Evolutionary conservation across 2,797 vertebrate species (phyloP), one percentile per base, ranked within the genome.

Genomic region (Lindbergichthys nudifrons): DNA sequence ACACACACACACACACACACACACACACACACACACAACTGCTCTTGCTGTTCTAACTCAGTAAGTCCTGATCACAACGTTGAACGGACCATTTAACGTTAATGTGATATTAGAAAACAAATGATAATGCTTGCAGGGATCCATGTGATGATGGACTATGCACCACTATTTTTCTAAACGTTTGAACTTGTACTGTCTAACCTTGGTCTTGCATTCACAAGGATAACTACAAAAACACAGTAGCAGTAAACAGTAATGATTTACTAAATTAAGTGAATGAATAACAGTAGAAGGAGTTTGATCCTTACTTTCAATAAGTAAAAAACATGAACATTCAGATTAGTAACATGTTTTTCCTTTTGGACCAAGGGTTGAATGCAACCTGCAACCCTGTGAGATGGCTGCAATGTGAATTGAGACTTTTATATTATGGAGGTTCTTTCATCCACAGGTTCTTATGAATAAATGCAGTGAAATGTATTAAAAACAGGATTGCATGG

Each of bases 61-160:
- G n/a, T 18, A 43, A 63, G 16, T 58, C 65, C 16, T 53, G 42
- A 64, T 63, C 59, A 58, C 39, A 52, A 52, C 30, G 52, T 70
- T 52, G 47, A 51, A 43, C 10, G 0, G n/a, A 26, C 19, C 16
- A 39, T 65, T 62, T 59, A 23, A 63, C 39, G 43, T 65, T 50
- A 59, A 65, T 45, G 39, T 65, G 16, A 65, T 54, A 36, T 53
- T 64, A 43, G 43, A 56, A 47, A 65, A 36, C 5, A 3, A 54
- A 45, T 48, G 5, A 47, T 42, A n/a, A 45, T 36, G 11, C 36
- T 43, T 50, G 56, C 13, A 59, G 26, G 13, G 21, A 59, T 42
- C 9, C 42, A 32, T 60, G 14, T 70, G 32, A 75, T 69, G 59
- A 69, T 21, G 26, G 10, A 72, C 47, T 51, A 23, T 18, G 14